A percentile compares a stretch with the other conserved stretches of the same genome.
Evolutionary conservation across 2,888 invertebrate species (phyloP).

Genomic region (Bellardia bayeri): DNA sequence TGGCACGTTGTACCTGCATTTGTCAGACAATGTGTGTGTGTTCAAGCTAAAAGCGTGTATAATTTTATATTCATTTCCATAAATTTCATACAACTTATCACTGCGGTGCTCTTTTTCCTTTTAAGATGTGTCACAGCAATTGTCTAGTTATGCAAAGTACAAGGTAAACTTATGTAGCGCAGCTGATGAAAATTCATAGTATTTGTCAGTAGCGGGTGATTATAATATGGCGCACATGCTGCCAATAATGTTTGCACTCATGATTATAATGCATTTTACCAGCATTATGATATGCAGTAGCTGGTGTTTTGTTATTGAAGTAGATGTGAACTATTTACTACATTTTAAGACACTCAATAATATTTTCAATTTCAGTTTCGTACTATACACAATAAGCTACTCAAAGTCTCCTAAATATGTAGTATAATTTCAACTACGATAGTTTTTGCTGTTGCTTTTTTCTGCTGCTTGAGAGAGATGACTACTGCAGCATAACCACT

Average conservation of each 20-base stretch:
- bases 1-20: no score
- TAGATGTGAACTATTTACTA: neutral
- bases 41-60: no score
- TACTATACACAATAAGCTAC: neutral
- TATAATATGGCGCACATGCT: slow-evolving; percentile 46
- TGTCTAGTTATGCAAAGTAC: no score
- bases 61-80: no score
- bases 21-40: no score
- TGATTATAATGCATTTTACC: slow-evolving; percentile 26
- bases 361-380: neutral
- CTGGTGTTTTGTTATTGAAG: neutral
- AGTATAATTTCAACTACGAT: neutral
- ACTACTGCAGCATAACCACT: slow-evolving; percentile 49
- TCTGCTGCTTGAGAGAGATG: slow-evolving; percentile 2
- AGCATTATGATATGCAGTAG: slow-evolving; percentile 8
- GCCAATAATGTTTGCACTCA: slow-evolving; percentile 31
- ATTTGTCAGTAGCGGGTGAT: slow-evolving; percentile 21
- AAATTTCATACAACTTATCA: no score
- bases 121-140: no score
- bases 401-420: neutral
- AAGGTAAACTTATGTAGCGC: neutral
- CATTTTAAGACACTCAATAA: neutral
- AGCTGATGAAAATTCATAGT: slow-evolving; percentile 22
- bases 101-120: no score
- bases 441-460: neutral